A percentile compares a stretch with the other conserved stretches of the same genome.
Conservation (phyloP, 2,888 invertebrate species). For the Acheta domesticus region DNA sequence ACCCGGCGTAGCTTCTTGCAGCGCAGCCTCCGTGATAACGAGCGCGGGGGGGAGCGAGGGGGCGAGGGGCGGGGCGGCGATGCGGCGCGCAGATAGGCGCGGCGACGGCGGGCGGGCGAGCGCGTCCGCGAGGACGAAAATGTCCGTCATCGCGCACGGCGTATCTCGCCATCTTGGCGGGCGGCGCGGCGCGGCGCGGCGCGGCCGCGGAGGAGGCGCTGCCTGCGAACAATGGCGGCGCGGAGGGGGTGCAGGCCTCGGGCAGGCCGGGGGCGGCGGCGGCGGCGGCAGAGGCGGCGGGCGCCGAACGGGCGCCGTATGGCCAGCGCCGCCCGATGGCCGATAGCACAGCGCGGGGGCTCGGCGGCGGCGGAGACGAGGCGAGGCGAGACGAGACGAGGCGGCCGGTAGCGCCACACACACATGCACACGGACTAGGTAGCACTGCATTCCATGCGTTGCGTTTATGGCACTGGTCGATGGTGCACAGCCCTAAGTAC, state of each 20-base stretch:
- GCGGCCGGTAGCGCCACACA: background rate
- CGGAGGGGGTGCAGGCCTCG: background rate
- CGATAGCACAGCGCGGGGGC: background rate
- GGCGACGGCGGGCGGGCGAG: constrained; percentile 1
- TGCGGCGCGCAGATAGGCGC: background rate
- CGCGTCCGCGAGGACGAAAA: background rate
- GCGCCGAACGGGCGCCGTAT: background rate
- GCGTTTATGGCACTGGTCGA: no score
- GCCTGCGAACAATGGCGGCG: background rate
- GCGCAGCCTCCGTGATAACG: no score
- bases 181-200: background rate
- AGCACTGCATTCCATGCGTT: no score
- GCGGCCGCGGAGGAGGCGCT: background rate
- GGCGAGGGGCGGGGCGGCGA: background rate
- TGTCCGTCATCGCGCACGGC: background rate
- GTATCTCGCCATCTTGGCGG: background rate
- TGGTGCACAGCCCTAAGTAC: no score
- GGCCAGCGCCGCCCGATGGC: no score
- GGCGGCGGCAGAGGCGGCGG: background rate
- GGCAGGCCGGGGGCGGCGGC: background rate
- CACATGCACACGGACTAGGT: no score
- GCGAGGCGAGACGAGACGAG: background rate
- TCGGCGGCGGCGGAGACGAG: background rate
- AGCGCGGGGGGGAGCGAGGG: no score
- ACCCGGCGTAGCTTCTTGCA: no score